Evolutionary conservation across 2,888 invertebrate genomes (phyloP).

Genomic region (Dichetophora obliterata): DNA sequence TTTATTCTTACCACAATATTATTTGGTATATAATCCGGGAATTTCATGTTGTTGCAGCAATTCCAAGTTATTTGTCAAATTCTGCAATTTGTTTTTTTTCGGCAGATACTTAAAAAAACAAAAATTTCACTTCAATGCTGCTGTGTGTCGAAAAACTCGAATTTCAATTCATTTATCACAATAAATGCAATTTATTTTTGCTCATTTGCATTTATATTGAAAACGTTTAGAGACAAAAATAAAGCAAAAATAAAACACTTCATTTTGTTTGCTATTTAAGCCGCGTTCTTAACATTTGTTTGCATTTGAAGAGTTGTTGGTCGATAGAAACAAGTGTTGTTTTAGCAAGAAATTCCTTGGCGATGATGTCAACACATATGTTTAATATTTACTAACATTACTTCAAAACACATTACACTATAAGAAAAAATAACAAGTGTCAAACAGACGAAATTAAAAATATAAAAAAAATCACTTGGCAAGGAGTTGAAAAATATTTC

Average conservation of each 20-base stretch:
- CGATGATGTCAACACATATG: slow-evolving; percentile 25
- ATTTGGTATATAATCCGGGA: slow-evolving; percentile 67
- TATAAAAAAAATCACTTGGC: neutral
- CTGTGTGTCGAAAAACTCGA: neutral
- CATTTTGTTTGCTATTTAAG: neutral
- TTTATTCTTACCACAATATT: slow-evolving; percentile 64
- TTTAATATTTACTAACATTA: neutral
- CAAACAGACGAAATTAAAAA: too few relatives aligned
- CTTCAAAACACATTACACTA: neutral
- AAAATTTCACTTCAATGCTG: neutral
- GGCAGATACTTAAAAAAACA: neutral
- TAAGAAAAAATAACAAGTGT: neutral
- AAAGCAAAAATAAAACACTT: neutral
- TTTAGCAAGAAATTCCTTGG: neutral
- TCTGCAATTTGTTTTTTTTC: slow-evolving; percentile 11
- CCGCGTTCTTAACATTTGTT: neutral
- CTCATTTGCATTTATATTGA: slow-evolving; percentile 7
- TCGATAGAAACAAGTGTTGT: neutral
- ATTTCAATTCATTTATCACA: slow-evolving; percentile 2
- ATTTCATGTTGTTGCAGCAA: slow-evolving; percentile 59
- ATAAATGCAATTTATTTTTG: neutral
- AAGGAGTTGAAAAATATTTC: neutral
- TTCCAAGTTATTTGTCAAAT: neutral
- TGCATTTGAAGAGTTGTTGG: neutral
- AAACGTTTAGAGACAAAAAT: neutral